Evolutionary conservation across 2,797 vertebrate genomes (phyloP).

Genomic region (Rousettus madagascariensis): DNA sequence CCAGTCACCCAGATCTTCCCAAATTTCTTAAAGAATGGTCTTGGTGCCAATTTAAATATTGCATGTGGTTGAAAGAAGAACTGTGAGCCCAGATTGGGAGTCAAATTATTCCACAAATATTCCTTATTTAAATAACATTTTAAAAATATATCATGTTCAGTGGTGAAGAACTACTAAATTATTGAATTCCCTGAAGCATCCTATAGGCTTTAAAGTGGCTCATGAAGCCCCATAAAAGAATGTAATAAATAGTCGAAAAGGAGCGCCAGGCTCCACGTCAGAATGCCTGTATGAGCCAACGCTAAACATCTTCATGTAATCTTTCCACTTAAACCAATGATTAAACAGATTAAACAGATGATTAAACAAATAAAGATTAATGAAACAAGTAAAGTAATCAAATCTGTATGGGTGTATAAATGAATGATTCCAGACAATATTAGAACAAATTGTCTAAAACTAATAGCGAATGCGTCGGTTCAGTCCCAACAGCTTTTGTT

Average conservation of each 20-base stretch:
- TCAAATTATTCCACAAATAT: slow-evolving; percentile 72
- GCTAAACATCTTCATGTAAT: slow-evolving; percentile 79
- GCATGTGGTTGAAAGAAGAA: slow-evolving; percentile 53
- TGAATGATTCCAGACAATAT: slow-evolving; percentile 83
- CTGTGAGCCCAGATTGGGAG: slow-evolving; percentile 44
- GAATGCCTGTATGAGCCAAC: slow-evolving; percentile 48
- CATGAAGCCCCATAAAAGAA: slow-evolving; percentile 50
- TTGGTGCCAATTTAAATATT: slow-evolving; percentile 57
- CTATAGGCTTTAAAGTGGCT: slow-evolving; percentile 62
- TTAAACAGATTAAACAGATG: slow-evolving; percentile 87
- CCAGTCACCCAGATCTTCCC: slow-evolving; percentile 30
- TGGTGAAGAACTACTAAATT: slow-evolving; percentile 49
- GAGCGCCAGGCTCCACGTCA: neutral
- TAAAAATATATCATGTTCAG: slow-evolving; percentile 64
- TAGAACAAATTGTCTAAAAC: slow-evolving; percentile 86
- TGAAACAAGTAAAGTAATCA: slow-evolving; percentile 86
- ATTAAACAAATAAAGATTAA: slow-evolving; percentile 89
- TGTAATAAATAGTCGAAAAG: neutral
- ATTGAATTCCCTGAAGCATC: slow-evolving; percentile 1
- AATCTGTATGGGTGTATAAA: slow-evolving; percentile 84
- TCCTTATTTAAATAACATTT: slow-evolving; percentile 75
- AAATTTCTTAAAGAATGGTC: neutral
- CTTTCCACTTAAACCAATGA: slow-evolving; percentile 85
- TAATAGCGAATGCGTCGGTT: slow-evolving; percentile 70
- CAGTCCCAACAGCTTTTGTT: slow-evolving; percentile 80